A percentile compares a stretch with the other conserved stretches of the same genome.
Conservation (phyloP, 2,797 vertebrate genomes). For the Lagodon rhomboides region DNA sequence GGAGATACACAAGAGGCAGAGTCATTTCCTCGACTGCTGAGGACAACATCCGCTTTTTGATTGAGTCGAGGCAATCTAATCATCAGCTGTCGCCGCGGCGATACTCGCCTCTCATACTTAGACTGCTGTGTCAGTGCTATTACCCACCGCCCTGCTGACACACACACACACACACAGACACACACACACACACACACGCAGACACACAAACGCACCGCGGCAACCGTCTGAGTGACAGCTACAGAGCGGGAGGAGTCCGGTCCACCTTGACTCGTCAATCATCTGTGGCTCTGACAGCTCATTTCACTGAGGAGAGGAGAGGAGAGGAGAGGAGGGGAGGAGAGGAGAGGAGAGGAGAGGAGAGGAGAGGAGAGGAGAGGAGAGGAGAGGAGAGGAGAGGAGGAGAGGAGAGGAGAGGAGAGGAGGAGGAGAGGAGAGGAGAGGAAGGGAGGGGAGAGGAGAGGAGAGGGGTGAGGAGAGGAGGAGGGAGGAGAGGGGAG, state of each 20-base stretch:
- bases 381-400: not conserved
- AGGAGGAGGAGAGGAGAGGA: not conserved
- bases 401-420: not conserved
- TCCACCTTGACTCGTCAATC: conserved; percentile 65
- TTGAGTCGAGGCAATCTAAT: conserved; percentile 68
- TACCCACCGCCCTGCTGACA: conserved; percentile 33
- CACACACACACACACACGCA: conserved; percentile 19
- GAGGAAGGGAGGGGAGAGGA: not conserved
- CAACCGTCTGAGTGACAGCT: conserved; percentile 55
- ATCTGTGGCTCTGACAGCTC: conserved; percentile 59
- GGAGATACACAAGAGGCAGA: conserved; percentile 46
- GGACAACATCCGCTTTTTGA: conserved; percentile 70
- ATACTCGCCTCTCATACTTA: conserved; percentile 44
- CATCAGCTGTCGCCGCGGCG: conserved; percentile 60
- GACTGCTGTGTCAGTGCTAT: conserved; percentile 71
- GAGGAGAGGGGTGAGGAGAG: too few relatives aligned
- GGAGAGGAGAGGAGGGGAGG: not conserved
- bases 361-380: not conserved
- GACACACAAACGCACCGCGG: not conserved
- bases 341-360: not conserved
- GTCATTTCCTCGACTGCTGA: conserved; percentile 62
- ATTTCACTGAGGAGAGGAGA: conserved; percentile 36
- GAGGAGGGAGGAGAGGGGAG: not conserved
- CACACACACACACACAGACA: conserved; percentile 44
- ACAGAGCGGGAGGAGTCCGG: conserved; percentile 29